These are phyloP conservation scores for Matsumyia berberina DNA, from an alignment of 2,888 invertebrate species.

Conservation along the genomic window DNA sequence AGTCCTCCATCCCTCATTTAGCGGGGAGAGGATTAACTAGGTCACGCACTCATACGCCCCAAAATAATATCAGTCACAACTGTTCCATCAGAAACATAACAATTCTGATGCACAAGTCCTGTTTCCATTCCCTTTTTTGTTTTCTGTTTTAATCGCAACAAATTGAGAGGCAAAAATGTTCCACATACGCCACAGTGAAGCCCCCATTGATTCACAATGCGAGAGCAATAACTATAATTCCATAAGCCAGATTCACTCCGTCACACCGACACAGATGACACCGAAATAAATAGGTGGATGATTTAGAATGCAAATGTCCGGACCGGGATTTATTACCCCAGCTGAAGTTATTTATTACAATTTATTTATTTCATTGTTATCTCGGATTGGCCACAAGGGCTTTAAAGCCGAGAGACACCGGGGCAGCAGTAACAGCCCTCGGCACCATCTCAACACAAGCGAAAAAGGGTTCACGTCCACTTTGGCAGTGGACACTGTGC, in stretches of 20 bases:
- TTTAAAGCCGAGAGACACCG: conserved; percentile 34
- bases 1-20: too few relatives aligned
- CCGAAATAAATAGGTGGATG: conserved; percentile 70
- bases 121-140: background rate
- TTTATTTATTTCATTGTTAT: conserved; percentile 75
- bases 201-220: background rate
- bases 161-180: conserved; percentile 15
- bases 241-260: conserved; percentile 65
- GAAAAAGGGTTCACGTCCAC: conserved; percentile 45
- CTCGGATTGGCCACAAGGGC: conserved; percentile 70
- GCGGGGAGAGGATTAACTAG: too few relatives aligned
- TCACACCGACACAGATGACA: conserved; percentile 68
- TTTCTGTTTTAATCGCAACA: background rate
- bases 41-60: too few relatives aligned
- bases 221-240: conserved; percentile 37
- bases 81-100: conserved; percentile 12
- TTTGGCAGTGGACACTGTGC: conserved; percentile 56
- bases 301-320: conserved; percentile 75
- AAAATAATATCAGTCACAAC: conserved; percentile 13
- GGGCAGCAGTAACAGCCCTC: background rate
- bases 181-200: conserved; percentile 48
- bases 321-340: conserved; percentile 59
- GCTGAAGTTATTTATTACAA: conserved; percentile 71
- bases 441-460: background rate
- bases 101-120: background rate